Base-by-base conservation (phyloP, 2,113 vertebrate species). In the Acanthisitta chloris region DNA sequence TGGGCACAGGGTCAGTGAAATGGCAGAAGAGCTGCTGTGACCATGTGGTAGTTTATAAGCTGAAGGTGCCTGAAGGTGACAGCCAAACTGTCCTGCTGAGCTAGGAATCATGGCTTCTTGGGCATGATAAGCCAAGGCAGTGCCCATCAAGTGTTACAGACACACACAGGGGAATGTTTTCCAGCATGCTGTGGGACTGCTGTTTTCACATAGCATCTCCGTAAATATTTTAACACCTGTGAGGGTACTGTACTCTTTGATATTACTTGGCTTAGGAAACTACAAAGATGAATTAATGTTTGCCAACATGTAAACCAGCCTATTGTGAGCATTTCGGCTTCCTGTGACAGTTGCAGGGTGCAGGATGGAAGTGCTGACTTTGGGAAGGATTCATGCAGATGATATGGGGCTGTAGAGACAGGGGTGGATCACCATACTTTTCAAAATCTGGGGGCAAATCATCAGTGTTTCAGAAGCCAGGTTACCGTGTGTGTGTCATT, bases 311-410 rank as follows among this genome's bases (percentile, higher is more conserved):
- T 4, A 42, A 26, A 64, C 3, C 10, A 26, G 33, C 9, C 1
- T 2, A 2, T 17, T 49, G 24, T 33, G 72, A 67, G 66, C 13
- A 24, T 10, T 23, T 67, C 13, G 36, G 18, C 14, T 49, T 57
- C 31, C 8, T 4, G 1, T 7, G 46, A 42, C 20, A 19, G 14
- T 8, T 21, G 21, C 17, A 66, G 51, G 28, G 24, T 23, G 13
- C 12, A 21, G 34, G 25, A 8, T 43, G 55, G 46, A 66, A 4
- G 19, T 25, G 15, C 18, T 34, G 38, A 6, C 4, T 31, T 14
- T 19, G 43, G 10, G 23, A 10, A 23, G 10, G 36, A 46, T 28
- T 24, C 26, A 16, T 0, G 0, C 19, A 21, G 29, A 26, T 31
- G 33, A 33, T 5, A 4, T 0, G 0, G 24, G 12, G 40, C 28